Percentiles rank a stretch among this genome's conserved stretches.
phyloP scores from a whole-genome alignment of 2,888 invertebrate genomes.

The Asteroscopus sphinx region DNA sequence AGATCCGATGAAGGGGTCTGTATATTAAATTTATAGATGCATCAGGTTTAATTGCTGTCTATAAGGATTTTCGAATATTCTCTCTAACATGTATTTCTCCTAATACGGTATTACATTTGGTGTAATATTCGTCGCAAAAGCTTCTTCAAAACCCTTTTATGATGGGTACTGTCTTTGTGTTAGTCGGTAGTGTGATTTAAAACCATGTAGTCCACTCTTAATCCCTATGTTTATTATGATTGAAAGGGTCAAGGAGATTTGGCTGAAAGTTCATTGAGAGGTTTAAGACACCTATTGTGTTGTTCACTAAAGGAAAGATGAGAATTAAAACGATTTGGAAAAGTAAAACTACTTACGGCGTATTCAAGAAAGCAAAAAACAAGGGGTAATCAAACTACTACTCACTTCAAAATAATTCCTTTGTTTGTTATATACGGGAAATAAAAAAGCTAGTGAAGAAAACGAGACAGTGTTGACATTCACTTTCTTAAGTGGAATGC shows the following conservation, averaged over 20 bases:
- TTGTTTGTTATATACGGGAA: no score
- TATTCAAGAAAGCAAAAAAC: no score
- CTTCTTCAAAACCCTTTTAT: background rate
- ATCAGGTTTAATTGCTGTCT: slow-evolving; percentile 32
- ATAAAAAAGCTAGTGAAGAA: no score
- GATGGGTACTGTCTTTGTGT: background rate
- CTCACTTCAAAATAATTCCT: no score
- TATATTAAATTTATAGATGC: slow-evolving; percentile 24
- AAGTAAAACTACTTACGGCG: slow-evolving; percentile 3
- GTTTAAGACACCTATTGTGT: background rate
- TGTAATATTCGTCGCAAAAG: slow-evolving; percentile 3
- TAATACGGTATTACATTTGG: slow-evolving; percentile 1
- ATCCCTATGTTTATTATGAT: slow-evolving; percentile 22
- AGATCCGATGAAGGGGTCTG: slow-evolving; percentile 37
- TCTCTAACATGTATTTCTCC: slow-evolving; percentile 2
- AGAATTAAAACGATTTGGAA: no score
- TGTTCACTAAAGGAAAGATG: no score
- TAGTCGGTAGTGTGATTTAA: slow-evolving; percentile 11
- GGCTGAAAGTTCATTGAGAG: slow-evolving; percentile 2
- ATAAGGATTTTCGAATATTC: slow-evolving; percentile 22
- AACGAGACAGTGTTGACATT: no score
- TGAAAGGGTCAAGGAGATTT: slow-evolving; percentile 9
- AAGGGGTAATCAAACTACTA: no score
- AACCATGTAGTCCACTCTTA: slow-evolving; percentile 2
- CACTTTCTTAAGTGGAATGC: no score